Conservation (phyloP, 2,797 vertebrate species). For the Enteromius mattozi region DNA sequence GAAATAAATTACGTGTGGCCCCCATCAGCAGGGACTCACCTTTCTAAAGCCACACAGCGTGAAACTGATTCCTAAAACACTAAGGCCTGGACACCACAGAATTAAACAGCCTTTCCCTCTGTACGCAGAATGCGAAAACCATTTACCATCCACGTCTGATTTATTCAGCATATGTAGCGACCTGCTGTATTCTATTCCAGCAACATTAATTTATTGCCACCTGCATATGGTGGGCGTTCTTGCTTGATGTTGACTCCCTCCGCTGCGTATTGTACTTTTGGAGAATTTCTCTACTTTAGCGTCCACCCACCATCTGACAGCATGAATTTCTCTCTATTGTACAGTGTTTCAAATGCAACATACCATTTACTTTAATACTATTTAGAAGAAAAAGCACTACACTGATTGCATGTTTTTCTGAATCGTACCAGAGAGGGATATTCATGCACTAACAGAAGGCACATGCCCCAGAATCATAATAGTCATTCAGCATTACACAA, state of each 20-base stretch:
- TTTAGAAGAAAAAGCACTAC: neutral
- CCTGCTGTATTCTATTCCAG: constrained; percentile 65
- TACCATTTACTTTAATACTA: neutral
- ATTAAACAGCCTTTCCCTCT: constrained; percentile 66
- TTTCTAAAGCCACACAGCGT: constrained; percentile 66
- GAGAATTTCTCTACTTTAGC: constrained; percentile 50
- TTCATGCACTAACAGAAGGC: neutral
- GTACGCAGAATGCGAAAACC: constrained; percentile 64
- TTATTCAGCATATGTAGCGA: constrained; percentile 65
- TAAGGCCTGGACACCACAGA: constrained; percentile 62
- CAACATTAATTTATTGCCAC: constrained; percentile 67
- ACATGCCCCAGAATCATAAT: neutral
- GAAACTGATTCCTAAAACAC: constrained; percentile 73
- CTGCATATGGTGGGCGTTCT: constrained; percentile 45
- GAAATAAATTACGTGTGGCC: constrained; percentile 74
- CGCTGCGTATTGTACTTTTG: constrained; percentile 58
- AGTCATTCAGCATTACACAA: neutral
- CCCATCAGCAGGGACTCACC: constrained; percentile 66
- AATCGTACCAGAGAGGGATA: neutral
- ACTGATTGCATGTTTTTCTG: neutral
- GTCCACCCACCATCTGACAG: constrained; percentile 32
- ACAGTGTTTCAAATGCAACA: neutral
- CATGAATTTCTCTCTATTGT: neutral
- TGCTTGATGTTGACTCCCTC: constrained; percentile 55
- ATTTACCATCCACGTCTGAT: constrained; percentile 62